Evolutionary conservation across 2,113 vertebrate genomes (phyloP), one percentile per base, ranked within the genome.

Genomic region (Sakesphorus luctuosus): DNA sequence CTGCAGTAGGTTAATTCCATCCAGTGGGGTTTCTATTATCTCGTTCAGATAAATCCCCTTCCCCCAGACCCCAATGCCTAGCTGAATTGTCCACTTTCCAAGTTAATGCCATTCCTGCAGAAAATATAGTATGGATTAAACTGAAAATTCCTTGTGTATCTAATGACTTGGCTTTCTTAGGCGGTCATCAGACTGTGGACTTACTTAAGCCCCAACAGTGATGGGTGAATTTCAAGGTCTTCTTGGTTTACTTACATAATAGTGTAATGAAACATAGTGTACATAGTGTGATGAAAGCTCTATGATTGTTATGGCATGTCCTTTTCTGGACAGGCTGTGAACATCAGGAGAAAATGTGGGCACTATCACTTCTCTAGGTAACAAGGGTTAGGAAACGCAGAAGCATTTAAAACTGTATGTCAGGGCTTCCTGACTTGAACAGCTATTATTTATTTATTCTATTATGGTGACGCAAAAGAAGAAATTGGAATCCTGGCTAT

Each of bases 61-160:
- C 11, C 2, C 6, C 12, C 1, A 3, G 24, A 2, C 18, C 5
- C 5, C 6, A 84, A 4, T 1, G 18, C 18, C 9, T 47, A 62
- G 49, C 19, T 88, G 40, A 90, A 52, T 3, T 79, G 68, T 55
- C 35, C 43, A 28, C 18, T 92, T 84, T 81, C 68, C 81, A 89
- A 84, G 25, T 86, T 52, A 62, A 20, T 66, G 15, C 6, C 18
- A 49, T 65, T 84, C 47, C 56, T 75, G 36, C 15, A 75, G 61
- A 72, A 93, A 81, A 75, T n/a, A 65, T 0, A 35, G 4, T 4
- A 59, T 71, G 21, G 36, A 59, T 55, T 80, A 67, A 84, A 90
- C 26, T 72, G 26, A 83, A 90, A 81, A 18, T 4, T 7, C 12
- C 9, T 72, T n/a, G 55, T 25, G 6, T 38, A 77, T 81, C 21